phyloP scores from a whole-genome alignment of 64 coral and sea anemone species.

The Orbicella faveolata region DNA sequence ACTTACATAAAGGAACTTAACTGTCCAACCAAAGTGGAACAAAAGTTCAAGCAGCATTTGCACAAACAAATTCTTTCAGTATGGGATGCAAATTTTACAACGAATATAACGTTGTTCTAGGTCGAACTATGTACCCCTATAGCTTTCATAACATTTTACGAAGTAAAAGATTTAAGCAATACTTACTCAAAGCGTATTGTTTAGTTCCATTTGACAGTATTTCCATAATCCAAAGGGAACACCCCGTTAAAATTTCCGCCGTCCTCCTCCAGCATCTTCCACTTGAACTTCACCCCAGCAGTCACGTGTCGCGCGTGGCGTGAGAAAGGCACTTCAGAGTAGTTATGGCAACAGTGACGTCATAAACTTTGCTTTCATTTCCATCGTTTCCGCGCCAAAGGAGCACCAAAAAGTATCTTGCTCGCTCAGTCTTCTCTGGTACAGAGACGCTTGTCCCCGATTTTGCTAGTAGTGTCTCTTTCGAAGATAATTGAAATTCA shows the following conservation, averaged over 20 bases:
- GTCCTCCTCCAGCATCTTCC: conserved; percentile 20
- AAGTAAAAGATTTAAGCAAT: background rate
- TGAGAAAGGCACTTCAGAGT: background rate
- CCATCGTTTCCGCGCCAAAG: background rate
- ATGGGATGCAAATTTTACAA: too few species aligned
- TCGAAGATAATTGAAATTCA: too few species aligned
- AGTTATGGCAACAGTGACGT: conserved; percentile 28
- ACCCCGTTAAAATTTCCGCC: background rate
- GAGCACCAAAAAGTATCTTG: too few species aligned
- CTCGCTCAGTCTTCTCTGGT: too few species aligned
- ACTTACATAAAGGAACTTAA: too few species aligned
- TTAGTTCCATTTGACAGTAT: conserved; percentile 28
- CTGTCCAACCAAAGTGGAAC: too few species aligned
- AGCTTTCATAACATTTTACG: background rate
- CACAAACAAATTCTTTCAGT: too few species aligned
- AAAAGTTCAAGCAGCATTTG: too few species aligned
- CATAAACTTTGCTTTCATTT: background rate
- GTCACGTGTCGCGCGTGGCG: background rate
- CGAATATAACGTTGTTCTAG: too few species aligned
- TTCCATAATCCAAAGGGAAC: conserved; percentile 31
- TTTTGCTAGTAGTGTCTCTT: too few species aligned
- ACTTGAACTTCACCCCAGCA: conserved; percentile 10
- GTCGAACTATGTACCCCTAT: too few species aligned
- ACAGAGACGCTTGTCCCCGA: too few species aligned
- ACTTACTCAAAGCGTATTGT: conserved; percentile 32